Evolutionary conservation across 2,888 invertebrate species (phyloP).

Genomic region (Ophion ellenae): DNA sequence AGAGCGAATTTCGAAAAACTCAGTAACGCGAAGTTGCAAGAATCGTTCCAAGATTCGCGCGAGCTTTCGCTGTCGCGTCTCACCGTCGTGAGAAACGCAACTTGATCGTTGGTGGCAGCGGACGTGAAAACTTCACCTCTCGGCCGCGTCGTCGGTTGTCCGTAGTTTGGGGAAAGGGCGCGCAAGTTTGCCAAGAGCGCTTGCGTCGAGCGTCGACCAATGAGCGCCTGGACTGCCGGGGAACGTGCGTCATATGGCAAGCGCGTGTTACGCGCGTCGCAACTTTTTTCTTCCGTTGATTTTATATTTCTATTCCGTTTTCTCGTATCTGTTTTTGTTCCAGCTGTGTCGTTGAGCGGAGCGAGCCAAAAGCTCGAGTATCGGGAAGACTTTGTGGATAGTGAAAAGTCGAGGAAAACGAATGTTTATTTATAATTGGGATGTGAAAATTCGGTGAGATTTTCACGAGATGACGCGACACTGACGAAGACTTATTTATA

Average conservation of each 20-base stretch:
- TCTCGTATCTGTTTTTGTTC: background rate
- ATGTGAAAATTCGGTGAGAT: background rate
- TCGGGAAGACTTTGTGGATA: background rate
- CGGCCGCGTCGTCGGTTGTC: conserved; percentile 37
- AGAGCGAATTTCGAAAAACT: background rate
- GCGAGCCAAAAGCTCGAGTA: background rate
- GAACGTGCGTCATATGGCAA: conserved; percentile 53
- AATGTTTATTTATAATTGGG: background rate
- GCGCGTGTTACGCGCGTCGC: conserved; percentile 35
- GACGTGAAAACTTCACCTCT: conserved; percentile 34
- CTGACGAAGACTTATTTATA: conserved; percentile 23
- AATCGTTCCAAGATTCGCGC: background rate
- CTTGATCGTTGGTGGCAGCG: conserved; percentile 38
- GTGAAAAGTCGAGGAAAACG: background rate
- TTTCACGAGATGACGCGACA: background rate
- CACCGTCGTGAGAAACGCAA: conserved; percentile 37
- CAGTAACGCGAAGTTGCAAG: background rate
- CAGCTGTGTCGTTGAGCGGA: background rate
- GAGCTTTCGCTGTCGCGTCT: conserved; percentile 49
- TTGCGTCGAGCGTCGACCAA: conserved; percentile 66
- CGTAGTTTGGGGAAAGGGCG: conserved; percentile 60
- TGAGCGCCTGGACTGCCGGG: conserved; percentile 48
- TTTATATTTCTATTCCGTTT: background rate
- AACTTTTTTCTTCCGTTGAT: conserved; percentile 2
- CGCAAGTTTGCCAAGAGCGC: conserved; percentile 61